These are phyloP conservation scores for Chrysochloris asiatica DNA, from an alignment of 2,113 vertebrate genomes.

Conservation along the genomic window DNA sequence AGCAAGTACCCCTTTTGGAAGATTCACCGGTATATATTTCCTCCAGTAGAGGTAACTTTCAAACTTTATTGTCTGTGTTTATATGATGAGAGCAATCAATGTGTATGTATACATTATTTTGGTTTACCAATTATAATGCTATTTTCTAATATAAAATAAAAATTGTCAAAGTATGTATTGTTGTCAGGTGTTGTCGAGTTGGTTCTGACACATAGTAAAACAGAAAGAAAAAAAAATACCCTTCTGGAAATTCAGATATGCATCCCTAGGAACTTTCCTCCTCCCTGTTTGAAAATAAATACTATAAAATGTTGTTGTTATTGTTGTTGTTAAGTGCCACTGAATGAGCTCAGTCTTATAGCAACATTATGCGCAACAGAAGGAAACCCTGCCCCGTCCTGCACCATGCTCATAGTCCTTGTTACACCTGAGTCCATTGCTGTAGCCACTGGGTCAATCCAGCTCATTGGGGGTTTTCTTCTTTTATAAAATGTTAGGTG, in stretches of 20 bases:
- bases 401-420: too few species aligned
- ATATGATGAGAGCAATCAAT: neutral
- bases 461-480: too few species aligned
- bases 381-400: too few species aligned
- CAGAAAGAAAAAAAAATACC: too few species aligned
- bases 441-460: too few species aligned
- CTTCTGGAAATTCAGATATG: neutral
- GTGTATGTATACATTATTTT: neutral
- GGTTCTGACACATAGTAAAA: too few species aligned
- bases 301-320: too few species aligned
- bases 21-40: neutral
- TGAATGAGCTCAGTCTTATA: too few species aligned
- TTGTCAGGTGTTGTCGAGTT: too few species aligned
- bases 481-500: neutral
- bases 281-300: neutral
- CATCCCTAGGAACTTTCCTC: neutral
- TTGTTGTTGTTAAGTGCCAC: too few species aligned
- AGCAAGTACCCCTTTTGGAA: neutral
- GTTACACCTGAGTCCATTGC: too few species aligned
- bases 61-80: neutral
- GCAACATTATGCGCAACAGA: too few species aligned
- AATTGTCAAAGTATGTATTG: neutral
- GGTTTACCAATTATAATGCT: conserved; percentile 9
- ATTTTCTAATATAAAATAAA: neutral
- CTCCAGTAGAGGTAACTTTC: neutral